These are phyloP conservation scores for Intellagama lesueurii DNA, from an alignment of 2,797 vertebrate genomes.

Conservation along the genomic window DNA sequence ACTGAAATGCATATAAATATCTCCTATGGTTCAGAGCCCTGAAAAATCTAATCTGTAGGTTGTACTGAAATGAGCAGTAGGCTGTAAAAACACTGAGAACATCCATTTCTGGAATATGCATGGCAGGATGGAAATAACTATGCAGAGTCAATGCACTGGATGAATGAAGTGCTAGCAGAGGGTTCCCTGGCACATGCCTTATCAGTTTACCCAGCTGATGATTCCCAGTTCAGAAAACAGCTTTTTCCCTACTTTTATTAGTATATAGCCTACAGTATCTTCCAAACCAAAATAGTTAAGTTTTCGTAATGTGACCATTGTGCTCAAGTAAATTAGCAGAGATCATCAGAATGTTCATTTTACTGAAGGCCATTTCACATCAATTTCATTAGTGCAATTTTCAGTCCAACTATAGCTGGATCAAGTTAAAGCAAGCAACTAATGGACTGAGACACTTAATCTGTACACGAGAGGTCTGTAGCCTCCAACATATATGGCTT, in stretches of 20 bases:
- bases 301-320: constrained; percentile 63
- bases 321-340: constrained; percentile 63
- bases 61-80: constrained; percentile 58
- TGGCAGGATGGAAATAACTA: background rate
- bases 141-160: constrained; percentile 37
- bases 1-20: constrained; percentile 38
- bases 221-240: constrained; percentile 32
- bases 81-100: constrained; percentile 38
- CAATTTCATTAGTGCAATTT: constrained; percentile 68
- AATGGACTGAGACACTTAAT: constrained; percentile 63
- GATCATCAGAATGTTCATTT: constrained; percentile 67
- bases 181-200: constrained; percentile 21
- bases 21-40: constrained; percentile 39
- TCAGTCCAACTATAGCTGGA: constrained; percentile 61
- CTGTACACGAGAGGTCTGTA: constrained; percentile 41
- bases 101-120: background rate
- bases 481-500: constrained; percentile 41
- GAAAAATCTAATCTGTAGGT: constrained; percentile 47
- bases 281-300: constrained; percentile 58
- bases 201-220: constrained; percentile 40
- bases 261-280: constrained; percentile 45
- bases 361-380: constrained; percentile 67
- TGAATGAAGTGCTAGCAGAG: constrained; percentile 36
- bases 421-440: constrained; percentile 66
- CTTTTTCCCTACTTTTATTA: constrained; percentile 26